A percentile compares a stretch with the other conserved stretches of the same genome.
phyloP scores from a whole-genome alignment of 64 coral and sea anemone species.

The Anthopleura sola region DNA sequence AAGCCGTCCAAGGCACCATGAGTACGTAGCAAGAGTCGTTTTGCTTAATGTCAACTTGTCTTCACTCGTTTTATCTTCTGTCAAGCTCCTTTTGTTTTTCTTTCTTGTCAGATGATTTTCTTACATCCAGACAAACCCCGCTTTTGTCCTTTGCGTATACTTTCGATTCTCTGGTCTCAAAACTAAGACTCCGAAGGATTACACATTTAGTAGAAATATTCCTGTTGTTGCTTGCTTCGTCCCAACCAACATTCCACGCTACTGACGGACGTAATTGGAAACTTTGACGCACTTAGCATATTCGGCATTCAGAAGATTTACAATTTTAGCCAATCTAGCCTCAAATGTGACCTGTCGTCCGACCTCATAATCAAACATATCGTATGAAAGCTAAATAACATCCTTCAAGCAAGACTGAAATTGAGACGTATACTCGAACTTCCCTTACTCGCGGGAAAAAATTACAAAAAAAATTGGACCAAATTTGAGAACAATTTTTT shows the following conservation, averaged over 20 bases:
- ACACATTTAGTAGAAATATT: neutral
- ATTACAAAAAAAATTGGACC: neutral
- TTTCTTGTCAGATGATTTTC: neutral
- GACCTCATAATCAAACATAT: neutral
- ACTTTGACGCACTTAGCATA: constrained; percentile 22
- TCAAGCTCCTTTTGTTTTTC: constrained; percentile 3
- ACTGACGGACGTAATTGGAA: neutral
- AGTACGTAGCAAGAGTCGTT: neutral
- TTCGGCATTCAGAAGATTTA: constrained; percentile 2
- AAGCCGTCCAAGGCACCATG: neutral
- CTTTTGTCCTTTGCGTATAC: neutral
- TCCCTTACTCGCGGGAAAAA: too few species aligned
- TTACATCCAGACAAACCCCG: neutral
- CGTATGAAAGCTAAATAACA: neutral
- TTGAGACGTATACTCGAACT: neutral
- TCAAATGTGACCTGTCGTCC: constrained; percentile 12
- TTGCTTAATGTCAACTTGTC: neutral
- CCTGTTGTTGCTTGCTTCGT: neutral
- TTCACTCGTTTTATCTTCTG: neutral
- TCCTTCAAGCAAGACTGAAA: neutral
- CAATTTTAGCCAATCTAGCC: constrained; percentile 7
- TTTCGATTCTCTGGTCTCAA: neutral
- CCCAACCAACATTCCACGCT: neutral
- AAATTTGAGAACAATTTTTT: neutral
- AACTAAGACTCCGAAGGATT: neutral